Evolutionary conservation across 2,113 vertebrate genomes (phyloP), one percentile per base, ranked within the genome.

Genomic region (Scytalopus superciliaris): DNA sequence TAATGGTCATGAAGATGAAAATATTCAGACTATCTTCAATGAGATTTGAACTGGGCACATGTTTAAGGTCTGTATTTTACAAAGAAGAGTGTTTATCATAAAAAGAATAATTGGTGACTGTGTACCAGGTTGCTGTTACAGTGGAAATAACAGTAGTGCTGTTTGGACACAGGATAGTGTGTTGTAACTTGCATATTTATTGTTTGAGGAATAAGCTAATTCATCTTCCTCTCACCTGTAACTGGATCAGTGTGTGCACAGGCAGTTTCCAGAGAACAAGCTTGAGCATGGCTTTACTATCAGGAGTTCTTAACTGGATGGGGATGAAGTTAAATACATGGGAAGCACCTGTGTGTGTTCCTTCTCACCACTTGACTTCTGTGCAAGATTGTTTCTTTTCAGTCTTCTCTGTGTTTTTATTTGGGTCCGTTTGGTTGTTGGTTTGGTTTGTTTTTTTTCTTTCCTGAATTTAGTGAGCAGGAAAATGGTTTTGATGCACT

Each of bases 1-100:
- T 96, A 42, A 84, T 94, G 57, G 85, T 87, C 60, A 69, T 95
- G 89, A 95, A 95, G 89, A 94, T 92, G 73, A 97, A 86, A 91
- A 25, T 91, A 47, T n/a, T 94, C 62, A 91, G 67, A 83, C 78
- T 78, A 0, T 66, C 91, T 96, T 55, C 89, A 94, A 28, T 93
- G 91, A 31, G 57, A 93, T 84, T 96, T 96, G 93, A 96, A 69
- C 89, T 74, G 89, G 84, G 91, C 78, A 60, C 57, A 1, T 87
- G 24, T 60, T 89, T 37, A 94, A 95, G 80, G 77, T 91, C 86
- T 96, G 89, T 94, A 92, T 91, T 94, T 89, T 87, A 87, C 57
- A 82, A 57, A 72, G 60, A 89, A 87, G 37, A 91, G n/a, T 92
- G 42, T 73, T 70, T 94, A 50, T 84, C 35, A 23, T 93, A 35